Conservation (phyloP, 1,140 invertebrate genomes). For the Aphis gossypii region DNA sequence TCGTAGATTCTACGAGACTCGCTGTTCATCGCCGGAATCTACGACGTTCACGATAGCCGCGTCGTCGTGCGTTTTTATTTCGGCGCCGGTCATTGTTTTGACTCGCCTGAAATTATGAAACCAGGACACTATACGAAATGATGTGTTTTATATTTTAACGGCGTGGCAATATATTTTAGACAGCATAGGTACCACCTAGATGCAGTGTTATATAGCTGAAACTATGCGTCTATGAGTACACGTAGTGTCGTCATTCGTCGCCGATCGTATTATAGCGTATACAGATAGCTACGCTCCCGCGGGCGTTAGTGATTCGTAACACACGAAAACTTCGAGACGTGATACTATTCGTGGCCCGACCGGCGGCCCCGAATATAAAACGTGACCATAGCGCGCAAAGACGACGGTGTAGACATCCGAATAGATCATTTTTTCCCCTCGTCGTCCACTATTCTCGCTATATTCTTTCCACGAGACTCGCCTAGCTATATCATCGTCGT, state of each 20-base stretch:
- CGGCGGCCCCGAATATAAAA: constrained; percentile 22
- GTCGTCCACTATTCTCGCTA: neutral
- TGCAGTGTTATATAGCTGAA: neutral
- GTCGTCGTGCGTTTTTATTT: neutral
- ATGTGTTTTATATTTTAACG: neutral
- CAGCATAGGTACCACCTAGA: neutral
- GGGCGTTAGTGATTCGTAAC: constrained; percentile 38
- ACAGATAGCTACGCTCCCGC: neutral
- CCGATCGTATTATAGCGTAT: neutral
- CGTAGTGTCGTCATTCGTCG: neutral
- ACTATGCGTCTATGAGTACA: neutral
- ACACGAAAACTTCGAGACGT: constrained; percentile 49
- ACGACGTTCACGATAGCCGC: too few species aligned
- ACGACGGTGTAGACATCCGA: neutral
- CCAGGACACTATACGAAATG: neutral
- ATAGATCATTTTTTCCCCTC: constrained; percentile 15
- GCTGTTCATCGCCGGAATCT: neutral
- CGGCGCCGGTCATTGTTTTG: neutral
- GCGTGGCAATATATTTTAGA: neutral
- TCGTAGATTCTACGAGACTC: neutral
- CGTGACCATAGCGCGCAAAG: constrained; percentile 2
- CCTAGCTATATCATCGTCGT: neutral
- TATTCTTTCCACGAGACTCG: neutral
- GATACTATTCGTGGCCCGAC: constrained; percentile 27
- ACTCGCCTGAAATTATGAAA: neutral